Base-by-base conservation (phyloP, 2,888 invertebrate genomes). In the Nemotelus nigrinus region DNA sequence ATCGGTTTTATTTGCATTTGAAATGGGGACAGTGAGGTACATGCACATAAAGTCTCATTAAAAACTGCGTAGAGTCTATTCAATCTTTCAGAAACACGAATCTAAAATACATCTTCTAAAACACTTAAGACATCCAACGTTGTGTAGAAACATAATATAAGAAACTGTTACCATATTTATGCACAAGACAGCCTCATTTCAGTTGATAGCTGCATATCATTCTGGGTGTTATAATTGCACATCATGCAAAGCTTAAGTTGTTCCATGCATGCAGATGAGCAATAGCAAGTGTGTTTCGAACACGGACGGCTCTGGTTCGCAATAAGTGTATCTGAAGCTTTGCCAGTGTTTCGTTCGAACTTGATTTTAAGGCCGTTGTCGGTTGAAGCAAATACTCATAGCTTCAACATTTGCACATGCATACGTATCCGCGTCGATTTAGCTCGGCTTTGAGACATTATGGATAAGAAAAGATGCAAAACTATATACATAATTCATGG, bases 401-500 rank as follows among this genome's bases (percentile, higher is more conserved):
- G 48, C 60, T 48, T 60, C 39, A 6, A 41, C 57, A 25, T 3
- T 25, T 10, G 43, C 63, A 39, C 39, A 63, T 63, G 53, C 64
- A 65, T 47, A 65, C 25, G 64, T 45, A 65, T 53, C 45, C 76
- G 64, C 64, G 64, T 72, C 72, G 47, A 39, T 72, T 72, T 47
- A 60, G 60, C 25, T 65, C 53, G 65, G 58, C 67, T 76, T 76
- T 76, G 67, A 76, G 76, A 76, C 67, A 76, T 67, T 68, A 76
- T 67, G 76, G 76, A 76, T 76, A 76, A 68, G 76, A 76, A 76
- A 76, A 76, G 76, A 76, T 76, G 76, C 67, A 76, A 76, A 76
- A 76, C 67, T 67, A 76, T 67, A 81, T 82, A 82, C 81, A 82
- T 81, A 81, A 81, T 82, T 82, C 81, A 82, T 81, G 80, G 81